Percentiles rank a stretch among this genome's conserved stretches.
Evolutionary conservation across 2,888 invertebrate species (phyloP).

Genomic region (Meloe dianella): DNA sequence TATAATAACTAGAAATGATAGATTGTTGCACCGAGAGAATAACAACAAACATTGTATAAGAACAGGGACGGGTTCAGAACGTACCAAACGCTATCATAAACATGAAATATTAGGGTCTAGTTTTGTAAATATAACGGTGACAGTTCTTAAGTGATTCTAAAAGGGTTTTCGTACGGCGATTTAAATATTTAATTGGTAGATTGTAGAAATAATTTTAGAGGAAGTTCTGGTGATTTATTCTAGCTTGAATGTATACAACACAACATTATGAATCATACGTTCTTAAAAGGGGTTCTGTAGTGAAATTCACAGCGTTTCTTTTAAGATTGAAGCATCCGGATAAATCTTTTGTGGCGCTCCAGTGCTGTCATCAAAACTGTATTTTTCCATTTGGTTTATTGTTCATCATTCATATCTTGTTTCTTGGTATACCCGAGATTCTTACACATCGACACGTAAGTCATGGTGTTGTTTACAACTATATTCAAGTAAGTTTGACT

Average conservation of each 20-base stretch:
- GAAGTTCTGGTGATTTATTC: neutral
- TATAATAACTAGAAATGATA: neutral
- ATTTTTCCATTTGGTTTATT: neutral
- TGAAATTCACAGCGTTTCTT: too few species aligned
- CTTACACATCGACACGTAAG: neutral
- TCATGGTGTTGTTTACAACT: too few species aligned
- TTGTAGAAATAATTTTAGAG: neutral
- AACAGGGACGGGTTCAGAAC: neutral
- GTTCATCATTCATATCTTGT: neutral
- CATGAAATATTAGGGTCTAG: neutral
- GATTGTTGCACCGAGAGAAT: neutral
- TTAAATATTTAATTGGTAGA: neutral
- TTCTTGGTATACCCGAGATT: neutral
- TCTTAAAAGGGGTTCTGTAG: neutral
- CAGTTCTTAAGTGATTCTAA: neutral
- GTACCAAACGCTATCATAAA: neutral
- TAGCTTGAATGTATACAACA: neutral
- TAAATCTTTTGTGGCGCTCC: too few species aligned
- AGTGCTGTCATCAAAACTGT: neutral
- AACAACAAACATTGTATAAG: neutral
- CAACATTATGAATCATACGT: neutral
- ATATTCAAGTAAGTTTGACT: too few species aligned
- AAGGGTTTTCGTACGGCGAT: neutral
- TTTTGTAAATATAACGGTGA: too few species aligned
- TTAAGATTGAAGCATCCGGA: too few species aligned